Conservation (phyloP, 2,113 vertebrate species). For the Crotalus viridis region DNA sequence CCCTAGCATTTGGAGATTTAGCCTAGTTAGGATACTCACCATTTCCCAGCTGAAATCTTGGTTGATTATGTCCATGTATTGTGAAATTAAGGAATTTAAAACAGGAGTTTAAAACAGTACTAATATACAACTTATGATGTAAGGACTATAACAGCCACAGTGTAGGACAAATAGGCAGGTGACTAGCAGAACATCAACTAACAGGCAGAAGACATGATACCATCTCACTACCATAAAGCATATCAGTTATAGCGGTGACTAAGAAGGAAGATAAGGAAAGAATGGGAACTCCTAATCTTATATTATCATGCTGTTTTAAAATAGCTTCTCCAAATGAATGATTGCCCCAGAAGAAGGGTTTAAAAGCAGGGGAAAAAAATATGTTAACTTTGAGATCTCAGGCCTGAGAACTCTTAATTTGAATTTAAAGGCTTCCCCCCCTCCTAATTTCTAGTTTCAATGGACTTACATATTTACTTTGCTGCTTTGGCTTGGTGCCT, state of each 20-base stretch:
- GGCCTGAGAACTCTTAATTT: neutral
- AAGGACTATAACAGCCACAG: neutral
- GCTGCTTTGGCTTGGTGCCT: neutral
- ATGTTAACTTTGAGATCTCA: neutral
- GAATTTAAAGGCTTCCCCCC: neutral
- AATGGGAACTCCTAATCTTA: neutral
- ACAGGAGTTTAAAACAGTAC: neutral
- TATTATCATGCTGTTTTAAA: neutral
- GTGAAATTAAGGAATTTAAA: neutral
- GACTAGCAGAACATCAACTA: neutral
- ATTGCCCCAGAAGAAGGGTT: neutral
- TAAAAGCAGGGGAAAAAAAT: neutral
- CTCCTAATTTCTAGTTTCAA: neutral
- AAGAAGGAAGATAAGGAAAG: neutral
- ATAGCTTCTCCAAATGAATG: neutral
- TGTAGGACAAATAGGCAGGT: neutral
- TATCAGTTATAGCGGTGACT: neutral
- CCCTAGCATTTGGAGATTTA: neutral
- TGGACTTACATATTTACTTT: neutral
- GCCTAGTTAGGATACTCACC: neutral
- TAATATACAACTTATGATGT: neutral
- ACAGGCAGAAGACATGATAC: neutral
- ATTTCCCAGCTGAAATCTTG: neutral
- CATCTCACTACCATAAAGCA: neutral
- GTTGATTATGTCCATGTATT: neutral